A percentile compares a stretch with the other conserved stretches of the same genome.
Conservation (phyloP, 2,888 invertebrate genomes). For the Drosophila conformis region DNA sequence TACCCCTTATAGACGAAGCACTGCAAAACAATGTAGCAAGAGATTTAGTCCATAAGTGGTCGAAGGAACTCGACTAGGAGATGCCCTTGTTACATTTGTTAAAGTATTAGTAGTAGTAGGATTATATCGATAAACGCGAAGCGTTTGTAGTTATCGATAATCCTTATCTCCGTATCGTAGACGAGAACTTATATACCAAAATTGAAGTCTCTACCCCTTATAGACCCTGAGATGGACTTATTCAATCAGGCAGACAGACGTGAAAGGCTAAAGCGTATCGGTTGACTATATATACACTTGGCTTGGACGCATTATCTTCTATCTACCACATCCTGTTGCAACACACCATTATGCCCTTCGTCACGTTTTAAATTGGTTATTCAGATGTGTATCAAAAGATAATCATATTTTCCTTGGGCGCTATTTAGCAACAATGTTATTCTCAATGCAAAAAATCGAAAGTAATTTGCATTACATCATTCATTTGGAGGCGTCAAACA, state of each 20-base stretch:
- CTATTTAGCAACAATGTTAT: conserved; percentile 24
- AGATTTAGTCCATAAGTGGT: background rate
- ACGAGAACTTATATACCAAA: too few species aligned
- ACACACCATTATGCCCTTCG: background rate
- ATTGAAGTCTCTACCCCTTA: background rate
- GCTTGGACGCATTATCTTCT: background rate
- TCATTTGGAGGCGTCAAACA: conserved; percentile 67
- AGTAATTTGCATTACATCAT: conserved; percentile 80
- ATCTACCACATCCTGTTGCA: background rate
- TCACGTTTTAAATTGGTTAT: background rate
- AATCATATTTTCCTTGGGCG: conserved; percentile 21
- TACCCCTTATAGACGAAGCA: background rate
- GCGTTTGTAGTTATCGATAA: too few species aligned
- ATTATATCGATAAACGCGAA: background rate
- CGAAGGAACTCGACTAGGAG: background rate
- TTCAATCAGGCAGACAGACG: background rate
- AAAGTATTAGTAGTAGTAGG: background rate
- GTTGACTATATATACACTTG: background rate
- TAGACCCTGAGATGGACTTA: background rate
- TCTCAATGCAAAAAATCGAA: conserved; percentile 57
- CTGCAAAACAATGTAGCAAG: background rate
- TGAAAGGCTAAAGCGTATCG: background rate
- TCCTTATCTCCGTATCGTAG: too few species aligned
- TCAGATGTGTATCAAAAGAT: background rate
- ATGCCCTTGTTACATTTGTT: background rate